Percentiles rank a stretch among this genome's conserved stretches.
phyloP scores from a whole-genome alignment of 1,140 invertebrate species.

The Saxidomus purpurata region DNA sequence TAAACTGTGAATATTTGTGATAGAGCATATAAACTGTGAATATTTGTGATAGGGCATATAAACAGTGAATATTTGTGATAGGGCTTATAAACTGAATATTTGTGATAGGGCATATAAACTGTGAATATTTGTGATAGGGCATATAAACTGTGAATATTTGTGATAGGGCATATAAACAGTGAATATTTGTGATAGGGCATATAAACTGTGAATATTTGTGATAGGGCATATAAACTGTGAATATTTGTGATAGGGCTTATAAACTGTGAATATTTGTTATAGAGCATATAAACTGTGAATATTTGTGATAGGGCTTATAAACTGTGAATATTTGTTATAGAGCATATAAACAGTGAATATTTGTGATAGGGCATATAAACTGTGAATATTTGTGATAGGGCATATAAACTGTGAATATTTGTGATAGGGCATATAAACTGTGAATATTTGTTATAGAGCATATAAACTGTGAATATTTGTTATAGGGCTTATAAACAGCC shows the following conservation, averaged over 20 bases:
- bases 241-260: background rate
- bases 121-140: background rate
- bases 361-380: slow-evolving; percentile 82
- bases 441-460: background rate
- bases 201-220: slow-evolving; percentile 56
- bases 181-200: background rate
- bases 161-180: background rate
- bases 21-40: background rate
- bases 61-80: slow-evolving; percentile 72
- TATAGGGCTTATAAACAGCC: slow-evolving; percentile 82
- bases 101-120: background rate
- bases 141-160: background rate
- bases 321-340: background rate
- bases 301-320: background rate
- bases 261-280: too few species aligned
- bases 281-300: too few species aligned
- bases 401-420: background rate
- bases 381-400: slow-evolving; percentile 37
- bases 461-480: slow-evolving; percentile 60
- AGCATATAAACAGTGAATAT: background rate
- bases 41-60: background rate
- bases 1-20: background rate
- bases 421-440: background rate
- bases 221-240: background rate
- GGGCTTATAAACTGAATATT: slow-evolving; percentile 80